A percentile compares a stretch with the other conserved stretches of the same genome.
Evolutionary conservation across 2,888 invertebrate species (phyloP).

Genomic region (Melanophora roralis): DNA sequence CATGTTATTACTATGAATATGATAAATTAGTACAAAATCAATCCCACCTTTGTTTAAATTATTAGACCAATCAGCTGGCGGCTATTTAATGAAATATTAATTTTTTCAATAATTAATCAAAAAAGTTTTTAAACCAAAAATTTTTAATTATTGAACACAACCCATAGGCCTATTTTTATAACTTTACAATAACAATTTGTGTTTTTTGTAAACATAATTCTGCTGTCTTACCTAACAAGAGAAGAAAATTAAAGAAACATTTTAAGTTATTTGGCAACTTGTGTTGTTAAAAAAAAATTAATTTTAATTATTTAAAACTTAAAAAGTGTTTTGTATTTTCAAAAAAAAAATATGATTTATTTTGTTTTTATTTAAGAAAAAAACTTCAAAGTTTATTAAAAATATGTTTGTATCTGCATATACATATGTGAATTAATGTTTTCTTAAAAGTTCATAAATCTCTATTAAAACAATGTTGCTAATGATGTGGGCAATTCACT

Average conservation of each 20-base stretch:
- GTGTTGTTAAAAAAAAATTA: background rate
- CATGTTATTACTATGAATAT: too few relatives aligned
- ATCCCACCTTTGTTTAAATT: background rate
- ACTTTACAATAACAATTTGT: background rate
- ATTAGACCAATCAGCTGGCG: background rate
- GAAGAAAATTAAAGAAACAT: background rate
- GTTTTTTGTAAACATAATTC: background rate
- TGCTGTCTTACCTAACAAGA: conserved; percentile 36
- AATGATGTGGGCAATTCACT: too few relatives aligned
- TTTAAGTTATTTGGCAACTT: conserved; percentile 1
- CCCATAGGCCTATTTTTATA: background rate
- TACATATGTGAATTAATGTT: background rate
- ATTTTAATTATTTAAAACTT: background rate
- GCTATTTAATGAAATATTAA: background rate
- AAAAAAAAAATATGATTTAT: too few relatives aligned
- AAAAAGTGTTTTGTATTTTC: background rate
- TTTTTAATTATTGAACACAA: background rate
- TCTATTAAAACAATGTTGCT: background rate
- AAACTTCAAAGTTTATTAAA: too few relatives aligned
- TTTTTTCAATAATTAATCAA: background rate
- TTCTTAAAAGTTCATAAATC: too few relatives aligned
- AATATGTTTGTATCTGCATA: background rate
- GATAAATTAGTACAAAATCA: too few relatives aligned
- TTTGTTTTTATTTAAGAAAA: too few relatives aligned
- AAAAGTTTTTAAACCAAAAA: background rate